Evolutionary conservation across 53 echinoderm and acorn worm genomes (phyloP).

Genomic region (Hippasteria phrygiana): DNA sequence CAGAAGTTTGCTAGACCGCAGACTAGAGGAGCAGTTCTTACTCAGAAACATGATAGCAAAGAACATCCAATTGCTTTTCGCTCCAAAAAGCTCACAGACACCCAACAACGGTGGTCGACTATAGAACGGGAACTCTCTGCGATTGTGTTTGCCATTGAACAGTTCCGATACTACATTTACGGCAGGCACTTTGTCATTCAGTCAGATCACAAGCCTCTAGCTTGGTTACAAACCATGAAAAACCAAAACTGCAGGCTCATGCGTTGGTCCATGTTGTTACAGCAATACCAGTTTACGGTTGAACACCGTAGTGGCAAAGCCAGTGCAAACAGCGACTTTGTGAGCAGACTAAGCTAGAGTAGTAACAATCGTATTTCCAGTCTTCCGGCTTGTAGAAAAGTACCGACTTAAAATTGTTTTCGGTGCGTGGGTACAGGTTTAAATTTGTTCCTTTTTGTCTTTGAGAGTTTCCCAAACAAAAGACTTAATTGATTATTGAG

Average conservation of each 20-base stretch:
- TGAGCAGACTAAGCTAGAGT: no score
- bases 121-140: constrained; percentile 36
- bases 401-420: no score
- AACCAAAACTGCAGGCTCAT: constrained; percentile 14
- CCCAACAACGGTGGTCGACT: constrained; percentile 30
- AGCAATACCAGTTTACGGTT: background rate
- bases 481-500: no score
- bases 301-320: constrained; percentile 6
- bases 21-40: constrained; percentile 32
- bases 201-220: background rate
- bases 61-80: constrained; percentile 32
- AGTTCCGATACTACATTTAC: background rate
- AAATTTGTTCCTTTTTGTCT: no score
- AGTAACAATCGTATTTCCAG: no score
- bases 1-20: background rate
- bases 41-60: constrained; percentile 9
- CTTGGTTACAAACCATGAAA: constrained; percentile 30
- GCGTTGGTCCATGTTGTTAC: constrained; percentile 24
- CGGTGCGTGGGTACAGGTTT: no score
- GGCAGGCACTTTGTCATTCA: background rate
- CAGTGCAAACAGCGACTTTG: constrained; percentile 10
- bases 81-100: background rate
- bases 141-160: background rate
- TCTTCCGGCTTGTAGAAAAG: no score
- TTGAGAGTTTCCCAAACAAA: no score